Evolutionary conservation across 2,113 vertebrate genomes (phyloP).

Genomic region (Chunga burmeisteri): DNA sequence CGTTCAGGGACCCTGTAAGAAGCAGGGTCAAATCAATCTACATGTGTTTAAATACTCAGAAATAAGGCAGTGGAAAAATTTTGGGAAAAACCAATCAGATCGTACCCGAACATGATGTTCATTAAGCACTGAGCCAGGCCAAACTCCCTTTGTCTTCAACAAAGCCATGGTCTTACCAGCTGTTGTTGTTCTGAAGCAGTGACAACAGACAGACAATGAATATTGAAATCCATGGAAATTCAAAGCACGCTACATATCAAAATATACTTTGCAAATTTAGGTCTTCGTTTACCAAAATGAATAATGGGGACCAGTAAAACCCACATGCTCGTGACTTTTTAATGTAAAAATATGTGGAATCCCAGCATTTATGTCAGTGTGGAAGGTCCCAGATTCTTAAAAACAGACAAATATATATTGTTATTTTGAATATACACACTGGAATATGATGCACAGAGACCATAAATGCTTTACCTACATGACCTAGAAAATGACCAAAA

Average conservation of each 20-base stretch:
- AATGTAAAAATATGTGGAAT: neutral
- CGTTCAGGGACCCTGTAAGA: neutral
- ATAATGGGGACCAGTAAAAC: neutral
- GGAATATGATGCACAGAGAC: neutral
- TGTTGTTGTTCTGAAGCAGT: neutral
- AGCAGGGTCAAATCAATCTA: conserved; percentile 26
- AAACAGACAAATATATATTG: neutral
- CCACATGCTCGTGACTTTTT: neutral
- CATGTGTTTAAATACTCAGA: conserved; percentile 41
- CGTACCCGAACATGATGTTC: neutral
- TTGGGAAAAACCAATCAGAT: neutral
- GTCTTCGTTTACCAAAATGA: neutral
- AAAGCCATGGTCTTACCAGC: neutral
- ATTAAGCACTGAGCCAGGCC: neutral
- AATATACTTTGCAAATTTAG: neutral
- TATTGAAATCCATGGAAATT: neutral
- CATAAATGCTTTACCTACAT: neutral
- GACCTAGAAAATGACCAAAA: neutral
- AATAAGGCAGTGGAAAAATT: conserved; percentile 3
- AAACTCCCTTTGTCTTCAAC: neutral
- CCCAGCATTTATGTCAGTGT: neutral
- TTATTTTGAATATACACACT: neutral
- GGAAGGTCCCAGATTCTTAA: neutral
- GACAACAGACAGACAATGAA: neutral
- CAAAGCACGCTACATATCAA: neutral